phyloP scores from a whole-genome alignment of 2,797 vertebrate genomes.

The Smutsia gigantea region DNA sequence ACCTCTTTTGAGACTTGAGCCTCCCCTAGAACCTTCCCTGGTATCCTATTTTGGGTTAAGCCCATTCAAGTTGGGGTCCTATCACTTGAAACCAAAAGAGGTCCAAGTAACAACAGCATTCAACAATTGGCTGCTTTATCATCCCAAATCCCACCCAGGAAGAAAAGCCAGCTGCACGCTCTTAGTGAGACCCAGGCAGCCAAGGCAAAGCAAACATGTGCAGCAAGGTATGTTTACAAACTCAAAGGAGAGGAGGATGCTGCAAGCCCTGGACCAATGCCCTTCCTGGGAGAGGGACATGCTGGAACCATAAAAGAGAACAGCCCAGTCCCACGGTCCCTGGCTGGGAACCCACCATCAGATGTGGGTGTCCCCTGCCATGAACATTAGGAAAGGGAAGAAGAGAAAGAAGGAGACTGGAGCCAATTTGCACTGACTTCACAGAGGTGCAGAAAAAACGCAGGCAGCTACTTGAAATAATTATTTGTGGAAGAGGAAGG shows the following conservation, averaged over 20 bases:
- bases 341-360: not conserved
- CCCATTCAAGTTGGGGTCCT: not conserved
- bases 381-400: not conserved
- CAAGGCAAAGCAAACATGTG: not conserved
- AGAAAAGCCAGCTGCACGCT: not conserved
- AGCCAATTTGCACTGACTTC: not conserved
- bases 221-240: not conserved
- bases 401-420: not conserved
- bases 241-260: not conserved
- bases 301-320: not conserved
- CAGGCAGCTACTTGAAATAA: not conserved
- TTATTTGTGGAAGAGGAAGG: not conserved
- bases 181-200: not conserved
- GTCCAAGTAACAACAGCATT: not conserved
- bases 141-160: not conserved
- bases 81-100: conserved; percentile 31
- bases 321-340: fast-evolving
- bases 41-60: not conserved
- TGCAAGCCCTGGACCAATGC: not conserved
- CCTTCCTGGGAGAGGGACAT: not conserved
- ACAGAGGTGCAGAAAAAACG: not conserved
- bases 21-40: not conserved
- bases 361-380: fast-evolving
- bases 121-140: not conserved
- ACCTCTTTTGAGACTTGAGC: not conserved